Conservation (phyloP, 1,140 invertebrate species). For the Drosophila saltans region DNA sequence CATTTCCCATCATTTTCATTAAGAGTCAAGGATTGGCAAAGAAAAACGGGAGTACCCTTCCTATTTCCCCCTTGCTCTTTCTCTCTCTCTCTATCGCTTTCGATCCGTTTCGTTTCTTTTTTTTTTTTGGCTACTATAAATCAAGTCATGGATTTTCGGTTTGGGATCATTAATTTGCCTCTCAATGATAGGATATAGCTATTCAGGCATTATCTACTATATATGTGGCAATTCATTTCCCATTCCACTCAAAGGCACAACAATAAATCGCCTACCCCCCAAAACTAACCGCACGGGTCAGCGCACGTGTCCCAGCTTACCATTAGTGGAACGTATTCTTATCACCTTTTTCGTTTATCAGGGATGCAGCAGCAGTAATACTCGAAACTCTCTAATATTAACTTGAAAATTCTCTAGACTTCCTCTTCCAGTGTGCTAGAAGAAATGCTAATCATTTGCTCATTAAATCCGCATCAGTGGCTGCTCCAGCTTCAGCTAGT, state of each 20-base stretch:
- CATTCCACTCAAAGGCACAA: not conserved
- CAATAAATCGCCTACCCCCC: conserved; percentile 23
- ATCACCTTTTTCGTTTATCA: conserved; percentile 49
- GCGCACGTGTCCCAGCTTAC: conserved; percentile 20
- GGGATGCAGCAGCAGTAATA: conserved; percentile 1
- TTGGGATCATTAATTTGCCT: conserved; percentile 66
- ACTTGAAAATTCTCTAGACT: not conserved
- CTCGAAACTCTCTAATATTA: too few species aligned
- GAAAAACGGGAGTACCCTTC: not conserved
- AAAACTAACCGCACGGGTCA: conserved; percentile 18
- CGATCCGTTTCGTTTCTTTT: not conserved
- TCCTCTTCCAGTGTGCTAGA: conserved; percentile 1
- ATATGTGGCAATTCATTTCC: conserved; percentile 37
- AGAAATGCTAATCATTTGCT: conserved; percentile 79
- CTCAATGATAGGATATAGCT: conserved; percentile 36
- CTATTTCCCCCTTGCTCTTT: not conserved
- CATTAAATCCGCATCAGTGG: conserved; percentile 75
- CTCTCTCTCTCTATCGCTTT: conserved; percentile 7
- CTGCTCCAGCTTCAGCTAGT: conserved; percentile 7
- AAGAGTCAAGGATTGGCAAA: not conserved
- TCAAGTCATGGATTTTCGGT: conserved; percentile 30
- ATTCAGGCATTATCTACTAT: conserved; percentile 13
- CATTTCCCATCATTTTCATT: conserved; percentile 1
- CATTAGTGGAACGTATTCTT: conserved; percentile 11
- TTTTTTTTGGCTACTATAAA: conserved; percentile 45